Conservation (phyloP, 2,797 vertebrate genomes). For the Hylomyscus alleni region DNA sequence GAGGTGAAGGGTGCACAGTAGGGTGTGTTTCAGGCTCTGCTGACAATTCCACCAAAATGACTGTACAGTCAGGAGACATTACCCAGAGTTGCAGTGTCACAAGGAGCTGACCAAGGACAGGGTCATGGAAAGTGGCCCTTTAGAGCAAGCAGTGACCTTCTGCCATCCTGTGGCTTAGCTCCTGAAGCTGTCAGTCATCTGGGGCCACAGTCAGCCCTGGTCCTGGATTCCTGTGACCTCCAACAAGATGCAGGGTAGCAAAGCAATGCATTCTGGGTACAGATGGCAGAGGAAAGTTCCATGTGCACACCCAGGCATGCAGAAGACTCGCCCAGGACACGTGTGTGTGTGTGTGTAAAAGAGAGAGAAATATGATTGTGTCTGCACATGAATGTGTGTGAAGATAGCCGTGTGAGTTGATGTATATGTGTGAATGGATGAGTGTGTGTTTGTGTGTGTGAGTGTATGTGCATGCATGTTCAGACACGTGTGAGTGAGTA, state of each 20-base stretch:
- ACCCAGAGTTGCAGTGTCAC: neutral
- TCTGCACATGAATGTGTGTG: neutral
- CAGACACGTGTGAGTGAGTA: neutral
- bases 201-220: neutral
- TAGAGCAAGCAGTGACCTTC: neutral
- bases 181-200: neutral
- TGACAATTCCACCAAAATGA: neutral
- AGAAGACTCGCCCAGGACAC: neutral
- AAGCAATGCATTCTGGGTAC: neutral
- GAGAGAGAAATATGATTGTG: neutral
- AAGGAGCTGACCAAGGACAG: neutral
- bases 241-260: neutral
- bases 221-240: neutral
- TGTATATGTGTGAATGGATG: neutral
- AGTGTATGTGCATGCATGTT: neutral
- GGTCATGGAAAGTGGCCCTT: neutral
- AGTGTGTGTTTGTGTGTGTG: neutral
- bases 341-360: neutral
- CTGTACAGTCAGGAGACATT: neutral
- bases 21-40: neutral
- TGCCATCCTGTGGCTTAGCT: fast-evolving
- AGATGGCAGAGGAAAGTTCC: neutral
- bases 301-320: neutral
- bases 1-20: neutral
- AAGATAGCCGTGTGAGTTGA: neutral